Evolutionary conservation across 1,140 invertebrate genomes (phyloP).

Genomic region (Aphidius ervi): DNA sequence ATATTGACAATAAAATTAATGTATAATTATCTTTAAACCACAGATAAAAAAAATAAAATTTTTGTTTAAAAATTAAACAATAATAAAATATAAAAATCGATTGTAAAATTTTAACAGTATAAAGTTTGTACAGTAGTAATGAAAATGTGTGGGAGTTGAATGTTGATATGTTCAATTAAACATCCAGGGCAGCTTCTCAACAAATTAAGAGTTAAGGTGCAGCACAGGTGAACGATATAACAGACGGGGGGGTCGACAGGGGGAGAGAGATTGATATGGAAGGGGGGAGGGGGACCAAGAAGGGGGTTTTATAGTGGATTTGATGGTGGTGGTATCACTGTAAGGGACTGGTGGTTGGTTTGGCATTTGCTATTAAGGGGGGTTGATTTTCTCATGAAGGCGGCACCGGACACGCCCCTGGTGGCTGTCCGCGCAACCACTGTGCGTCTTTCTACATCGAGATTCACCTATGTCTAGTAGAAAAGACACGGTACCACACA

Average conservation of each 20-base stretch:
- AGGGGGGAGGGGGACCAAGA: too few species aligned
- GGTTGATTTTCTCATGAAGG: conserved; percentile 38
- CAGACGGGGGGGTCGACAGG: too few species aligned
- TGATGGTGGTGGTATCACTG: conserved; percentile 17
- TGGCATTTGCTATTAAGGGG: conserved; percentile 9
- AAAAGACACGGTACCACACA: conserved; percentile 29
- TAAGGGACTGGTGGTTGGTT: conserved; percentile 33
- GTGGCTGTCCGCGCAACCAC: conserved; percentile 44
- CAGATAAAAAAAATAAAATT: too few species aligned
- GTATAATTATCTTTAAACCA: too few species aligned
- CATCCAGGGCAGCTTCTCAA: conserved; percentile 28
- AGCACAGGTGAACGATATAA: conserved; percentile 34
- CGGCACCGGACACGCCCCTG: conserved; percentile 48
- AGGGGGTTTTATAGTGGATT: conserved; percentile 16
- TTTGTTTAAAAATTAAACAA: too few species aligned
- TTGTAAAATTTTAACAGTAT: background rate
- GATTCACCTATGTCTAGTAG: conserved; percentile 33
- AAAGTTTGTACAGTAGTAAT: conserved; percentile 17
- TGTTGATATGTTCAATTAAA: conserved; percentile 39
- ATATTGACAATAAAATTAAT: too few species aligned
- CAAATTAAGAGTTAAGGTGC: conserved; percentile 46
- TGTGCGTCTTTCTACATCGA: conserved; percentile 38
- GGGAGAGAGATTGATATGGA: too few species aligned
- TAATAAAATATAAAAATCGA: too few species aligned
- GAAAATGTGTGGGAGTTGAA: conserved; percentile 4